Evolutionary conservation across 2,888 invertebrate species (phyloP), one percentile per base, ranked within the genome.

Genomic region (Erynnis tages): DNA sequence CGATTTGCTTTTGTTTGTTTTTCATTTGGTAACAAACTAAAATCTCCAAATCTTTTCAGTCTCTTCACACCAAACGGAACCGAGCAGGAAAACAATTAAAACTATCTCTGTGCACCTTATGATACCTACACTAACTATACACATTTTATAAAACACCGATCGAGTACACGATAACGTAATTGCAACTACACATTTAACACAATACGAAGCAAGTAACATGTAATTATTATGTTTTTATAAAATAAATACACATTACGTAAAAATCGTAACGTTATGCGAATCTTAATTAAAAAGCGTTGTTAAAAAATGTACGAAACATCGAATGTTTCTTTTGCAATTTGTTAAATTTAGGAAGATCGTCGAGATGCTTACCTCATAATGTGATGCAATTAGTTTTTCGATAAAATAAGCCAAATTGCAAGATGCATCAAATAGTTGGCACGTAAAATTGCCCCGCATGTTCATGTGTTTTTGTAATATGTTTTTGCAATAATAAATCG

Each of bases 251-350:
- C 21, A 25, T 48, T 7, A 47, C 19, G 30, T 38, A 40, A 48
- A 4, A 3, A 2, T 19, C 13, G n/a, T 25, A 10, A 32, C 2
- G 8, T 46, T 17, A 46, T 38, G 29, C 14, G 8, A 37, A 37
- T 29, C 19, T 13, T 29, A 27, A 38, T 38, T 37, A 27, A 47
- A 38, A 29, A 4, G 8, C 35, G n/a, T 37, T 8, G 14, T 40
- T 21, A 5, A 4, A 4, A 35, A 35, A 19, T 10, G 19, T 27
- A n/a, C 16, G 41, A 43, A 43, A 29, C 29, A 8, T 10, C 10
- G 10, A 11, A 16, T 16, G n/a, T 21, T 21, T 32, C 16, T 48
- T 48, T 48, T 40, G 48, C 40, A 48, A 48, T 32, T 40, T 25
- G 14, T 21, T 5, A 30, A 17, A 4, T 30, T 19, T 10, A 38